A percentile compares a stretch with the other conserved stretches of the same genome.
Evolutionary conservation across 2,113 vertebrate genomes (phyloP).

Genomic region (Speoplatyrhinus poulsoni): DNA sequence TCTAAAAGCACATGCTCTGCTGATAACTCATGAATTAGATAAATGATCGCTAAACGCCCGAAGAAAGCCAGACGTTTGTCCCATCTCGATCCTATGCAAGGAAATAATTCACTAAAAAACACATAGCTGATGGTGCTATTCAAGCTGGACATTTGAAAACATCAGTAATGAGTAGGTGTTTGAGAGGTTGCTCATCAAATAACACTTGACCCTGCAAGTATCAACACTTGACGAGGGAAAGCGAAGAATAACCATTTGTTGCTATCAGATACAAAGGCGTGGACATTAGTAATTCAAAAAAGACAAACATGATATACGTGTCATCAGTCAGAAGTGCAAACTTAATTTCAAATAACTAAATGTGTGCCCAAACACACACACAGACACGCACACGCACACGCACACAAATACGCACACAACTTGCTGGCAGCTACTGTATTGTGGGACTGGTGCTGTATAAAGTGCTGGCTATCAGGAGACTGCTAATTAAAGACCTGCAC

Average conservation of each 20-base stretch:
- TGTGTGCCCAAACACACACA: conserved; percentile 6
- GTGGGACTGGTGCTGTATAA: conserved; percentile 13
- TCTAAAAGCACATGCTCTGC: no score
- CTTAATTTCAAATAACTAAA: conserved; percentile 16
- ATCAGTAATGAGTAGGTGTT: background rate
- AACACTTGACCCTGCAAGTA: conserved; percentile 9
- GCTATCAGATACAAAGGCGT: background rate
- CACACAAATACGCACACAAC: background rate
- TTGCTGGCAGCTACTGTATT: conserved; percentile 8
- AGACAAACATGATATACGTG: background rate
- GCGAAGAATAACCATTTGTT: no score
- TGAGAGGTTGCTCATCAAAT: background rate
- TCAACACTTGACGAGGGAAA: background rate
- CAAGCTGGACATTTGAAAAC: background rate
- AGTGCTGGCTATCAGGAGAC: conserved; percentile 27
- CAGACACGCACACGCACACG: background rate
- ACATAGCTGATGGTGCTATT: background rate
- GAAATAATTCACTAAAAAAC: background rate
- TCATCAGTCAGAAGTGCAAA: background rate
- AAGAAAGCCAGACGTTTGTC: background rate
- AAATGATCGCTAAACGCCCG: background rate
- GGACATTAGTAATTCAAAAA: background rate
- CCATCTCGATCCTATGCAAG: background rate
- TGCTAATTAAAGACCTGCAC: no score
- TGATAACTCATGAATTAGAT: background rate